Evolutionary conservation across 2,888 invertebrate species (phyloP).

Genomic region (Rotaria sp.): DNA sequence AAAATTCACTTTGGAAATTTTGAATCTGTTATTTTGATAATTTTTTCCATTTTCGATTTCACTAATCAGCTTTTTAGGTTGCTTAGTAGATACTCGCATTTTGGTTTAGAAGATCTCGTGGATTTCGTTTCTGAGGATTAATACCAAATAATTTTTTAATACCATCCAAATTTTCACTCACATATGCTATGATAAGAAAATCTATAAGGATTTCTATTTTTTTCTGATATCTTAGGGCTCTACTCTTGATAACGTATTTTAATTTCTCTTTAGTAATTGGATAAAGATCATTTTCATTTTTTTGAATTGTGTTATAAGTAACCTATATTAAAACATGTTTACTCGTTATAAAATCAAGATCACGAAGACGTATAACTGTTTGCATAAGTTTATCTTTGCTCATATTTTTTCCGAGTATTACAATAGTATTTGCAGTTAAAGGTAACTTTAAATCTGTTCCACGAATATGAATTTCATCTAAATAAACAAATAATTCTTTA

Average conservation of each 20-base stretch:
- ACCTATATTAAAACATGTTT: slow-evolving; percentile 7
- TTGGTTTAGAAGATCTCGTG: background rate
- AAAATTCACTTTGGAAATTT: background rate
- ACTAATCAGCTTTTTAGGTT: too few relatives aligned
- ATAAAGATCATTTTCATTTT: slow-evolving; percentile 1
- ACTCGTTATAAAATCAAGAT: background rate
- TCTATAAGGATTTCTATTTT: background rate
- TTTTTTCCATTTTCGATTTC: background rate
- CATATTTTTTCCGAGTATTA: background rate
- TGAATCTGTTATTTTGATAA: background rate
- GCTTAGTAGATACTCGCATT: background rate
- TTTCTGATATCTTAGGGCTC: background rate
- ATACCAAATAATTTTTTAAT: background rate
- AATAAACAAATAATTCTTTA: slow-evolving; percentile 1
- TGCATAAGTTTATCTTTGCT: background rate
- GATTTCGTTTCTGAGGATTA: background rate
- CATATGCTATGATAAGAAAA: background rate
- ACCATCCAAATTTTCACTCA: background rate
- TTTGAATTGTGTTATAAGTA: slow-evolving; percentile 2
- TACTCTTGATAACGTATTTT: background rate
- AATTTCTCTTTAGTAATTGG: background rate
- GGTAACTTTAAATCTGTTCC: slow-evolving; percentile 3
- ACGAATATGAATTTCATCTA: background rate
- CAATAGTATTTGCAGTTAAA: background rate
- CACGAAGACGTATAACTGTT: background rate